Evolutionary conservation across 1,140 invertebrate genomes (phyloP).

Genomic region (Microplitis mediator): DNA sequence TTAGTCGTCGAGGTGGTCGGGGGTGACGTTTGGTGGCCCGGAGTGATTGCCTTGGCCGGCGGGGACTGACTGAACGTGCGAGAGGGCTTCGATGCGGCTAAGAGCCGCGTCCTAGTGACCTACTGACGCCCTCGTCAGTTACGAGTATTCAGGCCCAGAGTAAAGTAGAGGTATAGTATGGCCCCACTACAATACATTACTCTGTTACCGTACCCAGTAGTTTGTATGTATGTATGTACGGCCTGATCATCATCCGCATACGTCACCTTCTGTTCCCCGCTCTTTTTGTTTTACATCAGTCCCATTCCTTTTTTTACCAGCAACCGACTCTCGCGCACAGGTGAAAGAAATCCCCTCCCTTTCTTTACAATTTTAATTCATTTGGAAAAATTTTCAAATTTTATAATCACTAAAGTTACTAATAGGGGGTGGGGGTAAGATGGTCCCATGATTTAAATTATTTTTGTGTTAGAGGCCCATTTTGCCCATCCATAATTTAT

Average conservation of each 20-base stretch:
- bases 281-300: conserved; percentile 2
- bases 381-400: not conserved
- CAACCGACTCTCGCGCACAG: conserved; percentile 30
- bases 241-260: too few species aligned
- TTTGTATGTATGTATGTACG: not conserved
- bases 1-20: conserved; percentile 14
- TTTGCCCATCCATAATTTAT: too few species aligned
- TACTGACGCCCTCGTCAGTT: conserved; percentile 51
- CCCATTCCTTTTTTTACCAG: conserved; percentile 16
- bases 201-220: not conserved
- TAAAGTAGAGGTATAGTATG: too few species aligned
- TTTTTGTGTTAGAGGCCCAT: too few species aligned
- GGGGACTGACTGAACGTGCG: conserved; percentile 50
- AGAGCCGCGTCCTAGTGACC: conserved; percentile 60
- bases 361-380: conserved; percentile 13
- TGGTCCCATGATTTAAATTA: too few species aligned
- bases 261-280: too few species aligned
- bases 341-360: conserved; percentile 41
- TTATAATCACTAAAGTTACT: too few species aligned
- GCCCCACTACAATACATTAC: conserved; percentile 30
- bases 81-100: conserved; percentile 46
- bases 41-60: conserved; percentile 54
- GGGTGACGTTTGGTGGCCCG: conserved; percentile 33
- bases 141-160: conserved; percentile 2
- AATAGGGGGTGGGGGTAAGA: too few species aligned